Conservation (phyloP, 1,140 invertebrate genomes). For the Triops longicaudatus region DNA sequence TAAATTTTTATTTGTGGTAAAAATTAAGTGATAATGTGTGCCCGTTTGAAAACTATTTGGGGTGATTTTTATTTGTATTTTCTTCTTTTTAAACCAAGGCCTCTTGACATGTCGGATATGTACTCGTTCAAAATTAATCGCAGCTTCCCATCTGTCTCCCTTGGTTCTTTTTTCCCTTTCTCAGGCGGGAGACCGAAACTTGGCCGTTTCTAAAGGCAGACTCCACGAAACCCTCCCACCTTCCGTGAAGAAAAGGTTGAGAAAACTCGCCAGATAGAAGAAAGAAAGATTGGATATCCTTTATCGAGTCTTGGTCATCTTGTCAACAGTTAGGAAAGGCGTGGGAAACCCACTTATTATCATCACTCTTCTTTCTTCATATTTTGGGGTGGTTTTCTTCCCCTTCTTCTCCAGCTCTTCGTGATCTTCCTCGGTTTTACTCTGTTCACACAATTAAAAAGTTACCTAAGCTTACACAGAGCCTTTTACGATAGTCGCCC, state of each 20-base stretch:
- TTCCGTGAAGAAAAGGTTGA: too few relatives aligned
- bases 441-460: not conserved
- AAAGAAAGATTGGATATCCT: not conserved
- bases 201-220: too few relatives aligned
- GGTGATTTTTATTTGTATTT: not conserved
- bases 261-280: not conserved
- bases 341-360: conserved; percentile 15
- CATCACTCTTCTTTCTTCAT: not conserved
- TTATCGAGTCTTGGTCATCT: not conserved
- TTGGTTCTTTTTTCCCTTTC: not conserved
- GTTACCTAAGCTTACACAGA: too few relatives aligned
- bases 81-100: too few relatives aligned
- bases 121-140: not conserved
- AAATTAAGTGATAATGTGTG: too few relatives aligned
- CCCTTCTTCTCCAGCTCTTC: not conserved
- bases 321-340: not conserved
- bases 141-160: not conserved
- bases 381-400: not conserved
- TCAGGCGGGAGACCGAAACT: too few relatives aligned
- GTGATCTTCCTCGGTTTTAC: not conserved
- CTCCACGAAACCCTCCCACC: too few relatives aligned
- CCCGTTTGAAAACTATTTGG: not conserved
- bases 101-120: not conserved
- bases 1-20: too few relatives aligned
- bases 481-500: too few relatives aligned